Conservation (phyloP, 2,113 vertebrate genomes). For the Phocoena phocoena region DNA sequence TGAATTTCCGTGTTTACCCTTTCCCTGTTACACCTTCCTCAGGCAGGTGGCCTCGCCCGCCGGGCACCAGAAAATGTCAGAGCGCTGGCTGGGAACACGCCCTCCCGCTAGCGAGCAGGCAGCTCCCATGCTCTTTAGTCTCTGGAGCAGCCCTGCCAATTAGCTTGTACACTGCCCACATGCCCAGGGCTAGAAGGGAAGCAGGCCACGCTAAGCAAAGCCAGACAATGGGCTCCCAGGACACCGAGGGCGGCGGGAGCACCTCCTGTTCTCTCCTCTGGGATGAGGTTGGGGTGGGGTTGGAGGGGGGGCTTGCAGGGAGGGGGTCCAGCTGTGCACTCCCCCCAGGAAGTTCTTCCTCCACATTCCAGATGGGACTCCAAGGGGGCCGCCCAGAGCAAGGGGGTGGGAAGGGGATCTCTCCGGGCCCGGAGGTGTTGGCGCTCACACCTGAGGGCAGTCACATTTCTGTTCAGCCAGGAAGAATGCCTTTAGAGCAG, state of each 20-base stretch:
- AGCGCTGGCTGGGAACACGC: background rate
- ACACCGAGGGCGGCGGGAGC: background rate
- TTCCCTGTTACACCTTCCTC: background rate
- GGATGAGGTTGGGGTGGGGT: background rate
- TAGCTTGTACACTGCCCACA: background rate
- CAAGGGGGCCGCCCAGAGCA: rapidly evolving
- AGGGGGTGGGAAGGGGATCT: background rate
- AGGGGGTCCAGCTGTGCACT: background rate
- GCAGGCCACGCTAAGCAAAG: background rate
- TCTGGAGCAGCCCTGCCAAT: background rate
- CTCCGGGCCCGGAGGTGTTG: background rate
- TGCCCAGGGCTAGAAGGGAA: background rate
- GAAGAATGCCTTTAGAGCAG: background rate
- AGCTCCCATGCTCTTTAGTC: background rate
- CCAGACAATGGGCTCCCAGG: background rate
- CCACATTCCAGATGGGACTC: background rate
- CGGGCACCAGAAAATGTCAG: background rate
- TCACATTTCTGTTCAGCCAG: background rate
- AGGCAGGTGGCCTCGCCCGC: background rate
- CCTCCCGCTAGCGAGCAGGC: background rate
- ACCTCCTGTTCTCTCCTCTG: background rate
- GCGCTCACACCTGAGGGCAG: background rate
- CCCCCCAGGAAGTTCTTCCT: background rate
- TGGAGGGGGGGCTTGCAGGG: background rate
- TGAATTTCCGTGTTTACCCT: background rate